phyloP scores from a whole-genome alignment of 2,888 invertebrate genomes.

The Terebella lapidaria region DNA sequence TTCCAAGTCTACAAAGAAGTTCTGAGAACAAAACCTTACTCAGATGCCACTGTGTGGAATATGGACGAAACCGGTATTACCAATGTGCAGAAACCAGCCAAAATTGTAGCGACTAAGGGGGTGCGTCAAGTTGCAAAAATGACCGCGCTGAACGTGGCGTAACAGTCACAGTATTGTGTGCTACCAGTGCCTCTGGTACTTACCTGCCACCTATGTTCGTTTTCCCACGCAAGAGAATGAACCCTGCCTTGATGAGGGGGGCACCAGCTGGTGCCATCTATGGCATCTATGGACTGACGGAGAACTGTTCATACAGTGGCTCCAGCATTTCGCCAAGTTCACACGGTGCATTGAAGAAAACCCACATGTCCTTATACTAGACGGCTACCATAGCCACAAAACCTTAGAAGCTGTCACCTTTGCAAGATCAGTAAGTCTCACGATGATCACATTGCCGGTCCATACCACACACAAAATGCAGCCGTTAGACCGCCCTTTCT shows the following conservation, averaged over 20 bases:
- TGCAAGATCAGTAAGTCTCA: slow-evolving; percentile 18
- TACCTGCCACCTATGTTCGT: slow-evolving; percentile 56
- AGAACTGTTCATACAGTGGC: slow-evolving; percentile 6
- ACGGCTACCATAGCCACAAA: neutral
- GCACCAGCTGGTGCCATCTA: slow-evolving; percentile 47
- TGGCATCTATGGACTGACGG: slow-evolving; percentile 11
- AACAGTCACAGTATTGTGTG: slow-evolving; percentile 51
- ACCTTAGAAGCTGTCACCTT: neutral
- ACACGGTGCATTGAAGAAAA: neutral
- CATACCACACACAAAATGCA: slow-evolving; percentile 41
- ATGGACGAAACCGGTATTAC: slow-evolving; percentile 44
- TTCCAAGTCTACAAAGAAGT: slow-evolving; percentile 11
- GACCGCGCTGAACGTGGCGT: slow-evolving; percentile 48
- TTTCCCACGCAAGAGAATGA: slow-evolving; percentile 52
- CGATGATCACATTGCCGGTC: slow-evolving; percentile 44
- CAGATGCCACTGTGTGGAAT: slow-evolving; percentile 16
- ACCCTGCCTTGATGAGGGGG: slow-evolving; percentile 47
- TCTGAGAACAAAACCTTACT: slow-evolving; percentile 2
- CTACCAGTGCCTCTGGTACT: slow-evolving; percentile 49
- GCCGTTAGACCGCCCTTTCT: slow-evolving; percentile 28
- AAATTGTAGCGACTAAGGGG: slow-evolving; percentile 46
- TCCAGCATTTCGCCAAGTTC: too few species aligned
- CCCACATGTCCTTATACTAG: neutral
- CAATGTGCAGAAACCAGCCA: slow-evolving; percentile 51
- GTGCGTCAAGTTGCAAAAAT: slow-evolving; percentile 44